Evolutionary conservation across 2,888 invertebrate species (phyloP), one percentile per base, ranked within the genome.

Genomic region (Dolichopus griseipennis): DNA sequence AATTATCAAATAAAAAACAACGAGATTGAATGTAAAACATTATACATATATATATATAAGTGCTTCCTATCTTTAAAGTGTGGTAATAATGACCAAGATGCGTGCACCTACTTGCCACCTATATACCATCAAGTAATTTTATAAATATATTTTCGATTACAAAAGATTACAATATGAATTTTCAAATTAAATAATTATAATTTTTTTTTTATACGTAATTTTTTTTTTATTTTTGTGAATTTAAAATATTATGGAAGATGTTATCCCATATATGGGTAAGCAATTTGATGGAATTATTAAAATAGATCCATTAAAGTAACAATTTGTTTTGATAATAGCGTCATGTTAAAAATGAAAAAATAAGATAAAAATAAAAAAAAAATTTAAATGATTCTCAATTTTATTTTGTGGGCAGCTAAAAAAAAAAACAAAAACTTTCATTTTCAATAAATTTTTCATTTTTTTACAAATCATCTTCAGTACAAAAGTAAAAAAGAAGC

Each of bases 31-130:
- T 27, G 27, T 27, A 27, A 5, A 27, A 27, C 27, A 27, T n/a
- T n/a, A n/a, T n/a, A n/a, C n/a, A n/a, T n/a, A n/a, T n/a, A n/a
- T n/a, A 27, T 27, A 27, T 4, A 27, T 27, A 27, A 4, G 27
- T 27, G 5, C 27, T 27, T 27, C 27, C 27, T 27, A 27, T 27
- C 5, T 27, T 27, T 27, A 27, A n/a, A 52, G 52, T 52, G 52
- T 52, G 52, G 52, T 52, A 52, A 52, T 52, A 52, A 52, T 52
- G 52, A 52, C 52, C 52, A 52, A 52, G 52, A 52, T 15, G 52
- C 52, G 52, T 52, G 52, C 52, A 52, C 52, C 52, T 52, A 52
- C 52, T 52, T 52, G 18, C 52, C 52, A n/a, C 52, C 52, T 52
- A 52, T 27, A 27, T 27, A 27, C 5, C 27, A 27, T 27, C 27